These are phyloP conservation scores for Enteromius trimaculatus DNA, from an alignment of 2,797 vertebrate genomes.

Conservation along the genomic window DNA sequence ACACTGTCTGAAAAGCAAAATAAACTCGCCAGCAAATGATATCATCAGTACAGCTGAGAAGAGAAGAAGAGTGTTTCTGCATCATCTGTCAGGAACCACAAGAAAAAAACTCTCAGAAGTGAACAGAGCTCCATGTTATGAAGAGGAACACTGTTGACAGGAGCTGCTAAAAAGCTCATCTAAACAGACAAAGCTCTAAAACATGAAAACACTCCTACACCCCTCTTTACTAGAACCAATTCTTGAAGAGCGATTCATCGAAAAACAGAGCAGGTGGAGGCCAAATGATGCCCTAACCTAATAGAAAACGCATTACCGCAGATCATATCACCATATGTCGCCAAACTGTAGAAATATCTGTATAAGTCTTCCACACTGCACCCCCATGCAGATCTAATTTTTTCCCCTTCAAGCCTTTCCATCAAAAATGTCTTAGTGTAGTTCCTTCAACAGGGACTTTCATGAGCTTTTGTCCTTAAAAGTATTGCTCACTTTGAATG, in stretches of 20 bases:
- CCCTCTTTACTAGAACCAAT: slow-evolving; percentile 27
- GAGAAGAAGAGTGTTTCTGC: slow-evolving; percentile 14
- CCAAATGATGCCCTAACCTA: slow-evolving; percentile 26
- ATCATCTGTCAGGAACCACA: neutral
- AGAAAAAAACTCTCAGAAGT: neutral
- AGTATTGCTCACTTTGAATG: neutral
- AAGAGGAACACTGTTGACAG: slow-evolving; percentile 20
- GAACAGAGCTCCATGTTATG: neutral
- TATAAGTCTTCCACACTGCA: neutral
- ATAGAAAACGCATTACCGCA: neutral
- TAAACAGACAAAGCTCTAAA: slow-evolving; percentile 28
- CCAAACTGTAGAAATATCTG: neutral
- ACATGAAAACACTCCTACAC: slow-evolving; percentile 34
- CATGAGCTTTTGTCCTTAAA: slow-evolving; percentile 2
- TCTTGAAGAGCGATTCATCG: slow-evolving; percentile 29
- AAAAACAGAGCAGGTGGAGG: neutral
- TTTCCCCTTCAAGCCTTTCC: neutral
- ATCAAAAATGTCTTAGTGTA: neutral
- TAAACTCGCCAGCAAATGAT: neutral
- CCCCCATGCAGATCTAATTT: too few species aligned
- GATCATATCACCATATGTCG: neutral
- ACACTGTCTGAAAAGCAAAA: slow-evolving; percentile 18
- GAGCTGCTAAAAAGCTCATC: slow-evolving; percentile 1
- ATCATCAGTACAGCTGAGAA: slow-evolving; percentile 16
- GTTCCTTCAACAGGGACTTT: neutral